phyloP scores from a whole-genome alignment of 2,888 invertebrate genomes.

The Pristionchus arcanus region DNA sequence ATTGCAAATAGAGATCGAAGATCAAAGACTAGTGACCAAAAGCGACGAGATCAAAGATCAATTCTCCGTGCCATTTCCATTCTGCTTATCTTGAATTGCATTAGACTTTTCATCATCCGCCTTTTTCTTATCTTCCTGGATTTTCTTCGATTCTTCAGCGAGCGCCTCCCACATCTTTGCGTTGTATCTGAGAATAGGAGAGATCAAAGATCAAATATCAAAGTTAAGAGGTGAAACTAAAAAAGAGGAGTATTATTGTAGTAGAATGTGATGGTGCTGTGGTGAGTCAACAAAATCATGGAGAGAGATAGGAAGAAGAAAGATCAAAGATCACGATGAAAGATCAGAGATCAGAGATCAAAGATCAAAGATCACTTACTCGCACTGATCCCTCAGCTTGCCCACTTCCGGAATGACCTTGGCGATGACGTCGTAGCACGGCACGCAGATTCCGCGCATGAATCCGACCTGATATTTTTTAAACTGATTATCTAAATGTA shows the following conservation, averaged over 20 bases:
- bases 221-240: too few relatives aligned
- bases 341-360: background rate
- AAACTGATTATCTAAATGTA: too few relatives aligned
- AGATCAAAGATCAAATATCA: background rate
- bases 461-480: slow-evolving; percentile 84
- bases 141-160: slow-evolving; percentile 79
- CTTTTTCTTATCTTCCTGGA: background rate
- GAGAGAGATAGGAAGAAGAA: too few relatives aligned
- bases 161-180: slow-evolving; percentile 84
- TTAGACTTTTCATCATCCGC: background rate
- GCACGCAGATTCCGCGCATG: slow-evolving; percentile 88
- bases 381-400: slow-evolving; percentile 83
- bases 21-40: background rate
- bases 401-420: slow-evolving; percentile 86
- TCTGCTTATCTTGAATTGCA: background rate
- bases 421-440: slow-evolving; percentile 87
- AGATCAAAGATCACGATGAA: too few relatives aligned
- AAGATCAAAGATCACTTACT: slow-evolving; percentile 58
- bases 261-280: too few relatives aligned
- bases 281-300: too few relatives aligned
- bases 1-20: background rate
- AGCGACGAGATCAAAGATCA: slow-evolving; percentile 19
- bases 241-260: too few relatives aligned
- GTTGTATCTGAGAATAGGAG: slow-evolving; percentile 81
- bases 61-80: background rate